Evolutionary conservation across 2,888 invertebrate species (phyloP), one percentile per base, ranked within the genome.

Genomic region (Yponomeuta evonymella): DNA sequence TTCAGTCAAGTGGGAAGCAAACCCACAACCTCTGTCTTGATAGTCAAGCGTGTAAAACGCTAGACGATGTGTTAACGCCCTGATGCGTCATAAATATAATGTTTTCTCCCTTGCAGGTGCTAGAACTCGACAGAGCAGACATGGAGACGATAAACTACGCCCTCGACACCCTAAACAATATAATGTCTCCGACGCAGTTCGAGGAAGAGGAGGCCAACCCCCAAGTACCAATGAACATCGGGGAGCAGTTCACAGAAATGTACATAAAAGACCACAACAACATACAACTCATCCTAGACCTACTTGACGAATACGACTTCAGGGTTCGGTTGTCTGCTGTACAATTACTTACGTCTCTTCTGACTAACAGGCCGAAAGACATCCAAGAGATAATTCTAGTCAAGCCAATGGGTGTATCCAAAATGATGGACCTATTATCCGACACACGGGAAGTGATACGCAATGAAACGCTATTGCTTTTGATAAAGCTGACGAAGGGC

Each of bases 351-450:
- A 97, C 97, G 0, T 95, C 96, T n/a, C 89, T 99, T 62, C 93
- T 99, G 11, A 94, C 95, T 0, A 98, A 98, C 81, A 95, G 96
- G 83, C 95, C 96, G 0, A 96, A 96, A 82, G 97, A 97, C 73
- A 95, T 97, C 70, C 97, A 98, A 87, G 97, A 97, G 83, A 96
- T 97, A 23, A 95, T 97, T 70, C 89, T 98, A 71, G 95, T 97
- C 3, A 97, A 97, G 85, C 97, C 98, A n/a, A 97, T 98, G 97
- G 99, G 98, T 0, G 97, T 99, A 0, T 98, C 99, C 0, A 98
- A 98, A 89, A 93, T 99, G 79, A 99, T 99, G 97, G 99, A 99
- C 87, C 93, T 99, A 23, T 89, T 99, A 12, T 95, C 96, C 5
- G 99, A 99, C 78, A 97, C 96, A 71, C 94, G 99, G 76, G 99